Conservation (phyloP, 2,888 invertebrate genomes). For the Ptilodon capucinus region DNA sequence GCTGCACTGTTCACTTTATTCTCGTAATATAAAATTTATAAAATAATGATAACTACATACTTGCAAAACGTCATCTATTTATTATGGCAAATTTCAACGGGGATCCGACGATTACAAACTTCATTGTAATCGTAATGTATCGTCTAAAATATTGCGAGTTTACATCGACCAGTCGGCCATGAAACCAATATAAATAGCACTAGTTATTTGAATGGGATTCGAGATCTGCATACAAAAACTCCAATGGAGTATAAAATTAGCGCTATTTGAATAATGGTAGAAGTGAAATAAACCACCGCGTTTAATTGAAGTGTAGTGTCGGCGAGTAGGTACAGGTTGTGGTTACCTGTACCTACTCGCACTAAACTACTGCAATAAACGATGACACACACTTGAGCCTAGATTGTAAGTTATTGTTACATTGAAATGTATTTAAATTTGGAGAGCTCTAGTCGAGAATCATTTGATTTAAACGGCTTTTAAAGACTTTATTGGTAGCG, state of each 20-base stretch:
- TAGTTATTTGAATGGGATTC: neutral
- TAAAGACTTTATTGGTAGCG: too few relatives aligned
- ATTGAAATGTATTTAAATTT: too few relatives aligned
- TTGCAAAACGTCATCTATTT: too few relatives aligned
- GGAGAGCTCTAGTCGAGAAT: too few relatives aligned
- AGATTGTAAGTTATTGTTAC: too few relatives aligned
- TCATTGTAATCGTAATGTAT: neutral
- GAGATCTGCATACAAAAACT: neutral
- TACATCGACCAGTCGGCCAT: neutral
- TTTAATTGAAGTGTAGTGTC: neutral
- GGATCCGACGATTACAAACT: neutral
- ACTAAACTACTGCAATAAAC: too few relatives aligned
- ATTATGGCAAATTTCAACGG: neutral
- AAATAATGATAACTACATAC: neutral
- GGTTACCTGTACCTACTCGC: too few relatives aligned
- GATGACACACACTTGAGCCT: too few relatives aligned
- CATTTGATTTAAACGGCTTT: too few relatives aligned
- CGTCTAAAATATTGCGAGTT: neutral
- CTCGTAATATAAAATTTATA: too few relatives aligned
- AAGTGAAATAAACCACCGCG: neutral
- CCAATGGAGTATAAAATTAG: neutral
- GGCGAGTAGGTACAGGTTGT: too few relatives aligned
- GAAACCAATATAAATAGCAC: neutral
- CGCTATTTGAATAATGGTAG: neutral
- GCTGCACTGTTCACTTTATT: neutral